Conservation (phyloP, 1,140 invertebrate species). For the Orchestia grillus region DNA sequence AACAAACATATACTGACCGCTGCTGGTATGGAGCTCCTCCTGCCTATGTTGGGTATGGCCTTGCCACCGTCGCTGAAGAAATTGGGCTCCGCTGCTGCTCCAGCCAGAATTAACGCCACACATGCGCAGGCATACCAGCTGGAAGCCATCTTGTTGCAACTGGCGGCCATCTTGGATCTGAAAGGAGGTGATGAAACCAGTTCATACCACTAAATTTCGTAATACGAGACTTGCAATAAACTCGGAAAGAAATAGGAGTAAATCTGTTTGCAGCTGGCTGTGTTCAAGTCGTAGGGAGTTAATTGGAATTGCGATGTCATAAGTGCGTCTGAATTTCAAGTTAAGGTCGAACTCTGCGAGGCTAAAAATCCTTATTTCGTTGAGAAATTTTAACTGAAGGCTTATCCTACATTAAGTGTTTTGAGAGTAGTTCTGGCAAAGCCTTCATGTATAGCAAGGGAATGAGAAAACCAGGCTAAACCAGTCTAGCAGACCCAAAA, state of each 20-base stretch:
- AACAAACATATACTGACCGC: not conserved
- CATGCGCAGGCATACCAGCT: not conserved
- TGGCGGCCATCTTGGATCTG: not conserved
- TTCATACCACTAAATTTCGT: not conserved
- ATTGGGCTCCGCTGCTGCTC: not conserved
- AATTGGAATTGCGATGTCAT: too few species aligned
- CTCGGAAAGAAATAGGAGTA: not conserved
- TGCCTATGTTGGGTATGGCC: constrained; percentile 2
- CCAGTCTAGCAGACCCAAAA: too few species aligned
- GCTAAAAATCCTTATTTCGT: too few species aligned
- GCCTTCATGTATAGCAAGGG: too few species aligned
- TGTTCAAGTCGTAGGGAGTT: not conserved
- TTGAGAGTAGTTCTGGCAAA: too few species aligned
- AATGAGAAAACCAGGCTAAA: too few species aligned
- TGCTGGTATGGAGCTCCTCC: constrained; percentile 12
- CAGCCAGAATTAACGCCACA: not conserved
- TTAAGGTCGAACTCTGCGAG: too few species aligned
- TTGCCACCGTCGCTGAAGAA: constrained; percentile 40
- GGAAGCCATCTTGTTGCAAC: not conserved
- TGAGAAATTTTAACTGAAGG: too few species aligned
- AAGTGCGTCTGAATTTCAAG: too few species aligned
- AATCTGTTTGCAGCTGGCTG: not conserved
- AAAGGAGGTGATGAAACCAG: not conserved
- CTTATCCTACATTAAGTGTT: too few species aligned
- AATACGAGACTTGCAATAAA: not conserved